Evolutionary conservation across 2,797 vertebrate genomes (phyloP).

Genomic region (Mycteria americana): DNA sequence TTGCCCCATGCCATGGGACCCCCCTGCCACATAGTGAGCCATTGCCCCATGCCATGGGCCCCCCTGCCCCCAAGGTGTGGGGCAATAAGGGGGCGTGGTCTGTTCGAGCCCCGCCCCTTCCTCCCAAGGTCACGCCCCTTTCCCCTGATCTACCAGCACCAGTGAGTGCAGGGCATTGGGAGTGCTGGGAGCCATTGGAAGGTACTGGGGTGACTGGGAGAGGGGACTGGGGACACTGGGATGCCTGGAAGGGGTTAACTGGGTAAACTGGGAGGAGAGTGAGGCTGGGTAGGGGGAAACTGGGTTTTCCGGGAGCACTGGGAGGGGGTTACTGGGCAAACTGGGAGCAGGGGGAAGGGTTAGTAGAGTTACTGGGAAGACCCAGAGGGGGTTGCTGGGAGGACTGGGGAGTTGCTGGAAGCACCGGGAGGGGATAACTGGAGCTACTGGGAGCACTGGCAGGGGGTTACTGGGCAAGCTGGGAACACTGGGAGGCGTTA

Average conservation of each 20-base stretch:
- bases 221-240: neutral
- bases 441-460: neutral
- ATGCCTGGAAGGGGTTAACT: neutral
- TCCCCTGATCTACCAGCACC: neutral
- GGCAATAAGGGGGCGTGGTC: neutral
- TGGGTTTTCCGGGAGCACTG: neutral
- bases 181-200: neutral
- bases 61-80: neutral
- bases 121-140: neutral
- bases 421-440: too few species aligned
- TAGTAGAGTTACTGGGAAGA: neutral
- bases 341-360: neutral
- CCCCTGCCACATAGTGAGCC: neutral
- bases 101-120: neutral
- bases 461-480: neutral
- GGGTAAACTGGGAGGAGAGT: neutral
- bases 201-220: neutral
- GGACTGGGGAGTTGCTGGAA: neutral
- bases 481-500: neutral
- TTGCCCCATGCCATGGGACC: neutral
- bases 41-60: too few species aligned
- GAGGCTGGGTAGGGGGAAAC: too few species aligned
- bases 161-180: neutral
- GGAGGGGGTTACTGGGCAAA: neutral
- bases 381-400: neutral